Base-by-base conservation (phyloP, 2,113 vertebrate genomes). In the Astur gentilis region DNA sequence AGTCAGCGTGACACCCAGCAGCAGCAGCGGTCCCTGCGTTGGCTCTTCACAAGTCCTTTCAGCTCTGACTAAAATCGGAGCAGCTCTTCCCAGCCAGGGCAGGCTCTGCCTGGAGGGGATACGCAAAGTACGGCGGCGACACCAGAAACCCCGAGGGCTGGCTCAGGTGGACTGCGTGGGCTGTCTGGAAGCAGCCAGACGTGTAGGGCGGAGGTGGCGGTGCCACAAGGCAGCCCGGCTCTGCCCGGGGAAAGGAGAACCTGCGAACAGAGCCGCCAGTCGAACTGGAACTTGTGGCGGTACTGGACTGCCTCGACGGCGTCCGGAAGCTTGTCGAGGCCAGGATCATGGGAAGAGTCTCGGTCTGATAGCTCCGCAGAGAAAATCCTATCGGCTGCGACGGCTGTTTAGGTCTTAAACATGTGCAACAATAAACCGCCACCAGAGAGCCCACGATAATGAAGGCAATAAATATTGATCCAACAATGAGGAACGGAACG, bases 291-390 rank as follows among this genome's bases (percentile, higher is more conserved):
- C 99, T 99, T 77, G 99, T 99, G 2, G 99, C 99, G 0, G 99
- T 99, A 87, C 99, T 99, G 96, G 99, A 99, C 97, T 99, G 99
- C 20, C 99, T 96, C 4, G 99, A 99, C 0, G 99, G 99, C 0
- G 99, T 97, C 36, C 99, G 98, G 91, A 99, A 98, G 96, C 97
- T 98, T 1, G 98, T 96, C 0, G 99, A 98, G 65, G 99, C 98
- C 88, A 99, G 93, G 98, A 99, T 99, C 99, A 99, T 99, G 95
- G 99, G 99, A 61, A 99, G 98, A 92, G 99, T 99, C 97, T 99
- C 99, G 4, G 99, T 99, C 97, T 99, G 99, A 90, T 98, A 99
- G 98, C 98, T 99, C 60, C 99, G 99, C 82, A 99, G 98, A 2
- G 99, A 99, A 98, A 99, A 99, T 57, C 99, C 98, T 60, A 99